Base-by-base conservation (phyloP, 2,888 invertebrate genomes). In the Ophion ventricosus region DNA sequence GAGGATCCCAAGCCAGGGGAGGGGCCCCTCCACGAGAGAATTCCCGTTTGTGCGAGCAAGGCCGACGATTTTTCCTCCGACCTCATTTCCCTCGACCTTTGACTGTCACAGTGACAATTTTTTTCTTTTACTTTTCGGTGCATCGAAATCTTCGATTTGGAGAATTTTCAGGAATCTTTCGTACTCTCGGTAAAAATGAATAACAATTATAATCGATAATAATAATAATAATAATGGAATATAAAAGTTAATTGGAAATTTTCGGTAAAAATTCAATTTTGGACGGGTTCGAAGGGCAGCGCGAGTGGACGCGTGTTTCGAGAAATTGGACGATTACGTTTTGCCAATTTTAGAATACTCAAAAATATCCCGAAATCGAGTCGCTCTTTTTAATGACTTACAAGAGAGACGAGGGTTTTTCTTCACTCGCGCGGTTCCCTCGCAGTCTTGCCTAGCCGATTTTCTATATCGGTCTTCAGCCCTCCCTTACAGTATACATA, bases 341-440 rank as follows among this genome's bases (percentile, higher is more conserved):
- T 67, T n/a, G 67, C 49, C 67, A 67, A 67, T 67, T 67, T 49
- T 67, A 67, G 67, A 67, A 67, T 49, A 67, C 49, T 67, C 26
- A 49, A 67, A 67, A 67, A 67, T 67, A 67, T 49, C 25, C 14
- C 67, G 25, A 49, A 49, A 67, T 67, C 67, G 49, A 67, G 25
- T 67, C n/a, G n/a, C 25, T 49, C 25, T 67, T 49, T 49, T 49
- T 14, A 67, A 17, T 8, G 49, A 25, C 67, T 67, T 49, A 20
- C 8, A 20, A 20, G 35, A 25, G 40, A 56, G 29, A 26, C 64
- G 40, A 49, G 49, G 49, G 49, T 49, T 49, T 49, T 49, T 49
- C 49, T 49, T 49, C 49, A 17, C 49, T 49, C 49, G 49, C 17
- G 49, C 14, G 49, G 3, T 49, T 49, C 49, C 49, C 49, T 49